Evolutionary conservation across 2,888 invertebrate genomes (phyloP).

Genomic region (Clusia tigrina): DNA sequence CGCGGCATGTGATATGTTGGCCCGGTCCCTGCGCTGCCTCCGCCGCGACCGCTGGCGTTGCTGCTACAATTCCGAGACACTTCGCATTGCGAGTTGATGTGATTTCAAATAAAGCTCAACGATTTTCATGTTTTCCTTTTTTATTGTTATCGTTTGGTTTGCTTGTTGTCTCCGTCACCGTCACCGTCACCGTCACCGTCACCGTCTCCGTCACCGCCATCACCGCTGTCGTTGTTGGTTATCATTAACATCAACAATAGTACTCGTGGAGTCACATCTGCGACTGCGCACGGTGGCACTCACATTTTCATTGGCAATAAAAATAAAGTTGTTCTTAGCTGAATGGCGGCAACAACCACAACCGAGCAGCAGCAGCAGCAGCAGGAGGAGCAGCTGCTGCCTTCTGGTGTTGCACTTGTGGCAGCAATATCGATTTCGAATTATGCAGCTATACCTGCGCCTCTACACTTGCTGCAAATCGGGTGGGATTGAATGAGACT

Average conservation of each 20-base stretch:
- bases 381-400: no score
- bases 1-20: no score
- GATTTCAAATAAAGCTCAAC: neutral
- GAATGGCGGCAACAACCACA: neutral
- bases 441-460: no score
- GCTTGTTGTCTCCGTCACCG: no score
- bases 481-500: neutral
- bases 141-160: neutral
- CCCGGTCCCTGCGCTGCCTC: neutral
- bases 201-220: no score
- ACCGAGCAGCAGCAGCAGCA: no score
- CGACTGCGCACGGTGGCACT: neutral
- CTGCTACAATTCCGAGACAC: neutral
- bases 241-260: neutral
- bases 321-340: constrained; percentile 11
- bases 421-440: neutral
- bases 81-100: neutral
- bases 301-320: no score
- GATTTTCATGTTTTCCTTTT: neutral
- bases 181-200: no score
- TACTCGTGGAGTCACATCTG: neutral
- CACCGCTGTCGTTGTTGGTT: neutral
- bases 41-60: no score
- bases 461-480: neutral
- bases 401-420: no score